Percentiles rank a stretch among this genome's conserved stretches.
These are phyloP conservation scores for Rhinoptilus africanus DNA, from an alignment of 2,113 vertebrate species.

Conservation along the genomic window DNA sequence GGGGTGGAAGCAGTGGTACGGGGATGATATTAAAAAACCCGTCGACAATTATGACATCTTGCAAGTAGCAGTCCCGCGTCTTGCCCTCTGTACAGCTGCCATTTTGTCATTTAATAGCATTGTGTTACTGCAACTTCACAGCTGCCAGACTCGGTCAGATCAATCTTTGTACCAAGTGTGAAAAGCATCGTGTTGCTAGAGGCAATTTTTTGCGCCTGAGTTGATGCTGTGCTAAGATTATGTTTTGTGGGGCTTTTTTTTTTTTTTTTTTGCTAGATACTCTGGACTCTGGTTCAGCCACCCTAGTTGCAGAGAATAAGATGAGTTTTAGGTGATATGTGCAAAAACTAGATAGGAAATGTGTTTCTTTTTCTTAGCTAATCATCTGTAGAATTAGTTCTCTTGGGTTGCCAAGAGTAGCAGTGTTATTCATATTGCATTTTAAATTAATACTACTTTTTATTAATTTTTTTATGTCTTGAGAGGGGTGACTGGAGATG, in stretches of 20 bases:
- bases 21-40: neutral
- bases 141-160: conserved; percentile 25
- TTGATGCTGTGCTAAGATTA: neutral
- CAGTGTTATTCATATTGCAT: neutral
- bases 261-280: neutral
- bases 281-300: neutral
- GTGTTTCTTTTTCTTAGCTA: neutral
- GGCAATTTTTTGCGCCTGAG: neutral
- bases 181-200: neutral
- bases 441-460: conserved; percentile 22
- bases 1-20: neutral
- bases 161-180: conserved; percentile 21
- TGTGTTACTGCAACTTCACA: neutral
- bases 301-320: neutral
- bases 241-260: neutral
- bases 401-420: neutral
- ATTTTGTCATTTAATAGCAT: neutral
- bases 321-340: neutral
- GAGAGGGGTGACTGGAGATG: neutral
- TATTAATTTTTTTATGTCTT: neutral
- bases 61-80: neutral
- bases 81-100: neutral
- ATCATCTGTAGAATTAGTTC: neutral
- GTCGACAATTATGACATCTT: neutral
- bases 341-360: neutral